A percentile compares a stretch with the other conserved stretches of the same genome.
Conservation (phyloP, 2,888 invertebrate species). For the Prostheceraeus crozeri region DNA sequence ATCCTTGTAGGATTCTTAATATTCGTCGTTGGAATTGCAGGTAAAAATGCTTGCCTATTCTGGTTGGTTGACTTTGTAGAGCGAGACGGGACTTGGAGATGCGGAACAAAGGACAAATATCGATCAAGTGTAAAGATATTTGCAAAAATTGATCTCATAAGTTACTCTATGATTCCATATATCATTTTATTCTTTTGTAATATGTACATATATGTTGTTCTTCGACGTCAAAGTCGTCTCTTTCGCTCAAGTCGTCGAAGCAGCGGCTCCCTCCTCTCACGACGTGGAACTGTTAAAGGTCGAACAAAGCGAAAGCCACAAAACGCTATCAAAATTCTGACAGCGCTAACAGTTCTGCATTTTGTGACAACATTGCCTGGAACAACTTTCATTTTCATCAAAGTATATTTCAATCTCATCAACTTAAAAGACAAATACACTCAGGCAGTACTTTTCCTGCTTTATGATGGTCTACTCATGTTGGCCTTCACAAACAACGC, state of each 20-base stretch:
- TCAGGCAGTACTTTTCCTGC: background rate
- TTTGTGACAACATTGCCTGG: slow-evolving; percentile 35
- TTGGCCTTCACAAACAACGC: slow-evolving; percentile 39
- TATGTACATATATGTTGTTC: slow-evolving; percentile 37
- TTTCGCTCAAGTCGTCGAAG: background rate
- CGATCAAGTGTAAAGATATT: slow-evolving; percentile 27
- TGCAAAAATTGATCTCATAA: slow-evolving; percentile 37
- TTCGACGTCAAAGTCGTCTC: slow-evolving; percentile 31
- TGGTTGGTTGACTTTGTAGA: background rate
- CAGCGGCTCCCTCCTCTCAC: background rate
- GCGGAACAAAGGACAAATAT: no score
- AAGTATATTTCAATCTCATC: slow-evolving; percentile 29
- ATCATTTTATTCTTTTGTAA: slow-evolving; percentile 38
- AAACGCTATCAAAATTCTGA: slow-evolving; percentile 38
- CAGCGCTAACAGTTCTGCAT: slow-evolving; percentile 37
- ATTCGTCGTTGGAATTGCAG: background rate
- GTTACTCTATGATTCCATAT: slow-evolving; percentile 36
- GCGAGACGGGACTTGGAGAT: background rate
- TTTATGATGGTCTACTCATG: slow-evolving; percentile 22
- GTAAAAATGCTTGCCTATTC: background rate
- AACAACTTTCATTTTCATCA: slow-evolving; percentile 25
- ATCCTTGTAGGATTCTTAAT: background rate
- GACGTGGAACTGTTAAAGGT: background rate
- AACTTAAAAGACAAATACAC: background rate
- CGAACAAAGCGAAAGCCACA: slow-evolving; percentile 36